phyloP scores from a whole-genome alignment of 1,140 invertebrate species.

The Liolophura sinensis region DNA sequence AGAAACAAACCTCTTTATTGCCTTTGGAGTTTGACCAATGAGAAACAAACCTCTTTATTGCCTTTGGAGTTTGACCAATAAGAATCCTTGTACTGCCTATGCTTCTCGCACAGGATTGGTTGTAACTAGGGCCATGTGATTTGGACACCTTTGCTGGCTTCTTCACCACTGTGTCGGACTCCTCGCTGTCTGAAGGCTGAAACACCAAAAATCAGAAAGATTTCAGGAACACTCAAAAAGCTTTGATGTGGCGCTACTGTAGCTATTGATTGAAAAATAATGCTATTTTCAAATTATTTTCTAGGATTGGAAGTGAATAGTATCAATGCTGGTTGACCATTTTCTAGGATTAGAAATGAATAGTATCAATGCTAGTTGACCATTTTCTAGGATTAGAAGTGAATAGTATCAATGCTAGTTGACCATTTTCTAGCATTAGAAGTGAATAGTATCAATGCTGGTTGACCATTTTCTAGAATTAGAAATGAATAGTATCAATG shows the following conservation, averaged over 20 bases:
- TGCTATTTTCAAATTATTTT: too few relatives aligned
- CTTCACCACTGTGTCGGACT: not conserved
- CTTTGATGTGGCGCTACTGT: conserved; percentile 7
- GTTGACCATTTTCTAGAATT: too few relatives aligned
- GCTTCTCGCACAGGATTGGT: conserved; percentile 20
- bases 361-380: too few relatives aligned
- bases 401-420: too few relatives aligned
- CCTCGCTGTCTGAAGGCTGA: conserved; percentile 2
- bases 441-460: not conserved
- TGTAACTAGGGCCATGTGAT: conserved; percentile 14
- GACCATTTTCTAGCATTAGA: too few relatives aligned
- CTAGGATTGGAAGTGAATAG: too few relatives aligned
- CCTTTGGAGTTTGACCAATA: conserved; percentile 45
- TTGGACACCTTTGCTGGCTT: conserved; percentile 8
- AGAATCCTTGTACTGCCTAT: conserved; percentile 32
- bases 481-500: too few relatives aligned
- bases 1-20: conserved; percentile 41
- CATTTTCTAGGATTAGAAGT: too few relatives aligned
- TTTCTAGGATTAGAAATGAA: too few relatives aligned
- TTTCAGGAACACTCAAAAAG: not conserved
- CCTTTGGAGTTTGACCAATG: conserved; percentile 45
- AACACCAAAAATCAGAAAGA: not conserved
- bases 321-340: too few relatives aligned
- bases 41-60: conserved; percentile 42
- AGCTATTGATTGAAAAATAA: conserved; percentile 1